Evolutionary conservation across 2,797 vertebrate species (phyloP).

Genomic region (Ammospiza maritima): DNA sequence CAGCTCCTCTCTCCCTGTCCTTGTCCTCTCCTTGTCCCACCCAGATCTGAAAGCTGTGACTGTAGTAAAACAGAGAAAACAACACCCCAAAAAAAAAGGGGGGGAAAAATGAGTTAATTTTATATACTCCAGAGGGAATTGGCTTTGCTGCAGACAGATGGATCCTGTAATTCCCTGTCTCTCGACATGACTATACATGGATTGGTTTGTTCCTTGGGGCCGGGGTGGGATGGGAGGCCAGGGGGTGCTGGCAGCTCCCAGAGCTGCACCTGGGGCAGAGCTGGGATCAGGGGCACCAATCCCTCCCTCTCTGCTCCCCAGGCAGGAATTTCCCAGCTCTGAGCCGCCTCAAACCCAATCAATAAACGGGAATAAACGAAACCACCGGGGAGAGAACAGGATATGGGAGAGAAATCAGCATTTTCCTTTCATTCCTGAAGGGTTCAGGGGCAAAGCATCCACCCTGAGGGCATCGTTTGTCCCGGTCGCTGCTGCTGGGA

Average conservation of each 20-base stretch:
- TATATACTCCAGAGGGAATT: conserved; percentile 20
- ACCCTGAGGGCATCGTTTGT: background rate
- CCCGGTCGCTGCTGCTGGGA: background rate
- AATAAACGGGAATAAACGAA: background rate
- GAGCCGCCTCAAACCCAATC: background rate
- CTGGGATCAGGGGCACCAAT: background rate
- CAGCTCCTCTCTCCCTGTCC: background rate
- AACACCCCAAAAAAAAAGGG: background rate
- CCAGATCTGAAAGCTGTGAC: background rate
- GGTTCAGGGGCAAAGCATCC: background rate
- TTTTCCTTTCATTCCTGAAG: background rate
- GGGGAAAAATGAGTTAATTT: background rate
- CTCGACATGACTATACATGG: conserved; percentile 21
- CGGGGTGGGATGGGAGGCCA: background rate
- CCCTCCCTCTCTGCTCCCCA: background rate
- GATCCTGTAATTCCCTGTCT: conserved; percentile 2
- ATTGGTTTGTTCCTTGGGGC: background rate
- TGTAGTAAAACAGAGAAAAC: background rate
- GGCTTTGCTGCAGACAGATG: background rate
- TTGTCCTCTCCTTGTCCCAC: background rate
- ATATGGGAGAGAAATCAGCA: background rate
- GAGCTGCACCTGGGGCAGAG: background rate
- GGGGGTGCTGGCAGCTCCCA: background rate
- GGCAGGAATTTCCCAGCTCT: background rate
- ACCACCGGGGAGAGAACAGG: background rate